A percentile compares a stretch with the other conserved stretches of the same genome.
phyloP scores from a whole-genome alignment of 1,140 invertebrate genomes.

The Caenorhabditis tropicalis region DNA sequence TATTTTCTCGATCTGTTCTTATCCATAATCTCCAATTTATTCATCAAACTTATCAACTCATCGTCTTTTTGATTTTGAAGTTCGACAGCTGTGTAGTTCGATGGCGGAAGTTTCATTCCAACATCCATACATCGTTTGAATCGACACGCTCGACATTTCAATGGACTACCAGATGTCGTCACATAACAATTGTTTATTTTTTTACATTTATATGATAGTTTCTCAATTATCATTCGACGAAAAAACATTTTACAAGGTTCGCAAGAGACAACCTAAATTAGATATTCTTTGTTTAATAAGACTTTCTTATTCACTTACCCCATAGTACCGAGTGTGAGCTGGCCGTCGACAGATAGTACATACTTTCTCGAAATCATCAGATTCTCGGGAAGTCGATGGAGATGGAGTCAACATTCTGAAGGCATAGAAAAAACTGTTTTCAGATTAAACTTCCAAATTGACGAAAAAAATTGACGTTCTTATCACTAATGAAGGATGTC shows the following conservation, averaged over 20 bases:
- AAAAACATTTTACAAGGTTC: constrained; percentile 2
- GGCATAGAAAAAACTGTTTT: not conserved
- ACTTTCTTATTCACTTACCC: too few relatives aligned
- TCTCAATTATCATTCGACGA: not conserved
- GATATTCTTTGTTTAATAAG: too few relatives aligned
- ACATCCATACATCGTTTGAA: not conserved
- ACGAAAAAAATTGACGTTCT: not conserved
- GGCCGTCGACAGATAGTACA: not conserved
- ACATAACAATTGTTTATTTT: not conserved
- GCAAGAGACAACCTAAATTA: not conserved
- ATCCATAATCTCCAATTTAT: not conserved
- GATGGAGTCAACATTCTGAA: not conserved
- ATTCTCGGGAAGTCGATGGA: not conserved
- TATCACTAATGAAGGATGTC: not conserved
- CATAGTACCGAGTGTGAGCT: not conserved
- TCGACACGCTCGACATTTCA: not conserved
- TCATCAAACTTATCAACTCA: not conserved
- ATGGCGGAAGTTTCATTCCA: not conserved
- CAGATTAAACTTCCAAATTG: not conserved
- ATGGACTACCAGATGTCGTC: not conserved
- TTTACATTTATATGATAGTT: not conserved
- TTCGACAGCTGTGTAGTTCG: not conserved
- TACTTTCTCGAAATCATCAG: not conserved
- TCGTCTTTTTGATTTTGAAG: not conserved
- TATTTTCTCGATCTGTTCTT: not conserved